These are phyloP conservation scores for Drosophila pachea DNA, from an alignment of 1,140 invertebrate species.

Conservation along the genomic window DNA sequence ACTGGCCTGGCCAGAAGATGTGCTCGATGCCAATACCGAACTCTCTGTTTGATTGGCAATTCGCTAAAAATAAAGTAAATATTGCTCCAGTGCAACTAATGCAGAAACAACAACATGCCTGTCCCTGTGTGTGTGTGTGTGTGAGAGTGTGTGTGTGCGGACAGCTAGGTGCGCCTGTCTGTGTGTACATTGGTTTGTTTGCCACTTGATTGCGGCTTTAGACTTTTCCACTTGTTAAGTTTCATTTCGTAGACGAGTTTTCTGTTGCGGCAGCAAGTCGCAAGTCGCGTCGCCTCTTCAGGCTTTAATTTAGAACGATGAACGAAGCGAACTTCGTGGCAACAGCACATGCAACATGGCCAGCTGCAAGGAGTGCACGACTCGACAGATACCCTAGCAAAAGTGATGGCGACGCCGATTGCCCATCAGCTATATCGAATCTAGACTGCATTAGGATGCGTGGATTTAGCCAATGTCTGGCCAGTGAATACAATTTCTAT, in stretches of 20 bases:
- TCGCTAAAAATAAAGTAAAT: constrained; percentile 67
- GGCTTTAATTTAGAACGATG: constrained; percentile 67
- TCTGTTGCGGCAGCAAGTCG: constrained; percentile 30
- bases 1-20: constrained; percentile 6
- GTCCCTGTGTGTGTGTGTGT: background rate
- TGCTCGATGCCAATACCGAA: background rate
- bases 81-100: constrained; percentile 36
- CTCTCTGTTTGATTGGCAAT: constrained; percentile 59
- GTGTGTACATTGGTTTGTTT: constrained; percentile 50
- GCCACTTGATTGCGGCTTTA: constrained; percentile 69
- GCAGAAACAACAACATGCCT: constrained; percentile 14
- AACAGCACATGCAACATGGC: constrained; percentile 20
- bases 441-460: too few relatives aligned
- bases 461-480: too few relatives aligned
- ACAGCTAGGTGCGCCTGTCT: background rate
- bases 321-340: constrained; percentile 24
- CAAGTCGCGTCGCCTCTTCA: constrained; percentile 44
- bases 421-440: too few relatives aligned
- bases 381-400: background rate
- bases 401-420: too few relatives aligned
- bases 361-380: background rate
- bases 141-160: constrained; percentile 1
- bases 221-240: constrained; percentile 72
- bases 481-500: too few relatives aligned
- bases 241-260: constrained; percentile 68